These are phyloP conservation scores for Otus sunia DNA, from an alignment of 2,113 vertebrate genomes.

Conservation along the genomic window DNA sequence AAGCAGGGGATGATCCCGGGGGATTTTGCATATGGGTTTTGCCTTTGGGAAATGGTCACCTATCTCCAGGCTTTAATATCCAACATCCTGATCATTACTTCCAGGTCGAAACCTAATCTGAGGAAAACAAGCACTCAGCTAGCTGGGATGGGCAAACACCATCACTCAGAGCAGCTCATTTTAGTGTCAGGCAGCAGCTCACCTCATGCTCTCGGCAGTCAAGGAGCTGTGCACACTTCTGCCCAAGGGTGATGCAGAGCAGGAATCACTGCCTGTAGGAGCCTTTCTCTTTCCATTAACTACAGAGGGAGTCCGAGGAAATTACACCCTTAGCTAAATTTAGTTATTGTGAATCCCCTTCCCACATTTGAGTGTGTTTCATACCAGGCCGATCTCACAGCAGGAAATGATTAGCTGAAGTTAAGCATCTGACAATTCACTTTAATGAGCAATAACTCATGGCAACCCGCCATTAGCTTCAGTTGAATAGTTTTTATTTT, in stretches of 20 bases:
- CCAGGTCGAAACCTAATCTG: background rate
- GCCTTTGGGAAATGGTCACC: background rate
- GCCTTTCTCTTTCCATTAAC: slow-evolving; percentile 53
- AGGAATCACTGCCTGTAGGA: background rate
- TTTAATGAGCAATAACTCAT: slow-evolving; percentile 65
- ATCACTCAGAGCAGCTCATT: background rate
- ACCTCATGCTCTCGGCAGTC: background rate
- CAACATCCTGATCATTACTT: background rate
- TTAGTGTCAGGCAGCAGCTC: background rate
- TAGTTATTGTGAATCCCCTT: slow-evolving; percentile 53
- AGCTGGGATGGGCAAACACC: background rate
- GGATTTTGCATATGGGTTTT: background rate
- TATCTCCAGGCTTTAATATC: background rate
- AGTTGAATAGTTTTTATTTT: slow-evolving; percentile 69
- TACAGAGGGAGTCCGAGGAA: slow-evolving; percentile 46
- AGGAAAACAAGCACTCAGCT: background rate
- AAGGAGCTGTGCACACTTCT: background rate
- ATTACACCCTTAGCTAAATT: slow-evolving; percentile 49
- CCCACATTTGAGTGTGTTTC: slow-evolving; percentile 14
- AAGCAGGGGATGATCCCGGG: background rate
- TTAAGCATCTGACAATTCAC: slow-evolving; percentile 63
- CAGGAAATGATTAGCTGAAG: slow-evolving; percentile 65
- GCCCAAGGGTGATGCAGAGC: background rate
- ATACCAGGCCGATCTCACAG: slow-evolving; percentile 10
- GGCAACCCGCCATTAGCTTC: slow-evolving; percentile 49